Conservation (phyloP, 2,113 vertebrate genomes). For the Rattus norvegicus region GRCr8 NC_086019.1:132453501-132454000, state of each 20-base stretch:
- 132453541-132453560: background rate
- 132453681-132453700: conserved; percentile 48
- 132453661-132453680: background rate
- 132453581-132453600: background rate
- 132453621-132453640: background rate
- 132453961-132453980: conserved; percentile 44
- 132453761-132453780: conserved; percentile 80
- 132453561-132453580: background rate
- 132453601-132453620: background rate
- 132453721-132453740: conserved; percentile 75
- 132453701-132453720: conserved; percentile 73
- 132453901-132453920: background rate
- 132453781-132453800: conserved; percentile 65
- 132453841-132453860: background rate
- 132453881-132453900: background rate
- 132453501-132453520: background rate
- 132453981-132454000: conserved; percentile 57
- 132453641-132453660: background rate
- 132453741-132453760: conserved; percentile 70
- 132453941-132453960: conserved; percentile 30
- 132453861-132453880: conserved; percentile 41
- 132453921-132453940: background rate
- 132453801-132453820: conserved; percentile 25
- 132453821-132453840: conserved; percentile 35
- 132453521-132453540: background rate